These are phyloP conservation scores for Argyrosomus japonicus DNA, from an alignment of 2,113 vertebrate genomes.

Conservation along the genomic window DNA sequence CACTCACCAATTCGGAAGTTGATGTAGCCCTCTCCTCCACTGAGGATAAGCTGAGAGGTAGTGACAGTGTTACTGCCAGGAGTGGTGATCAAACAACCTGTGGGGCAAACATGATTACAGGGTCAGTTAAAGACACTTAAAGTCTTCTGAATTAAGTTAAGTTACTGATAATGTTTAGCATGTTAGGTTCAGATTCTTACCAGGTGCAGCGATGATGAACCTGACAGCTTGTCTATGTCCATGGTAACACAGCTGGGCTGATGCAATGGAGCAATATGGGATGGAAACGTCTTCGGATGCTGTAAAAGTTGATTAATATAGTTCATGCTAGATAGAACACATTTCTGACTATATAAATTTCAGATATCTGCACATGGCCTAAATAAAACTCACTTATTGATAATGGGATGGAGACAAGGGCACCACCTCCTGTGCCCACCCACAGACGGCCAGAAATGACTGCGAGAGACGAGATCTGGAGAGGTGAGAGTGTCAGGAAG, in stretches of 20 bases:
- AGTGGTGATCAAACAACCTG: constrained; percentile 82
- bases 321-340: not conserved
- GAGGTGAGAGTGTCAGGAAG: constrained; percentile 81
- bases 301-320: constrained; percentile 38
- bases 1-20: constrained; percentile 88
- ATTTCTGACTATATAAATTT: not conserved
- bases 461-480: constrained; percentile 83
- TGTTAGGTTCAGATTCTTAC: constrained; percentile 55
- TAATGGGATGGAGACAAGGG: constrained; percentile 83
- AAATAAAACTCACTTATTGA: constrained; percentile 79
- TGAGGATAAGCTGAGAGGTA: constrained; percentile 84
- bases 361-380: not conserved
- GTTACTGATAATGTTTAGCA: not conserved
- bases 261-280: constrained; percentile 80
- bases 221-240: constrained; percentile 85
- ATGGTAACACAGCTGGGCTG: constrained; percentile 84
- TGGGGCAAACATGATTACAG: not conserved
- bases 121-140: constrained; percentile 1
- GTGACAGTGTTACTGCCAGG: constrained; percentile 66
- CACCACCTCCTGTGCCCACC: constrained; percentile 85
- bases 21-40: constrained; percentile 89
- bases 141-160: not conserved
- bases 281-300: constrained; percentile 83
- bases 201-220: constrained; percentile 83
- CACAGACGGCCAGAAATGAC: constrained; percentile 83